These are phyloP conservation scores for Seira ritae DNA, from an alignment of 2,888 invertebrate species.

Conservation along the genomic window DNA sequence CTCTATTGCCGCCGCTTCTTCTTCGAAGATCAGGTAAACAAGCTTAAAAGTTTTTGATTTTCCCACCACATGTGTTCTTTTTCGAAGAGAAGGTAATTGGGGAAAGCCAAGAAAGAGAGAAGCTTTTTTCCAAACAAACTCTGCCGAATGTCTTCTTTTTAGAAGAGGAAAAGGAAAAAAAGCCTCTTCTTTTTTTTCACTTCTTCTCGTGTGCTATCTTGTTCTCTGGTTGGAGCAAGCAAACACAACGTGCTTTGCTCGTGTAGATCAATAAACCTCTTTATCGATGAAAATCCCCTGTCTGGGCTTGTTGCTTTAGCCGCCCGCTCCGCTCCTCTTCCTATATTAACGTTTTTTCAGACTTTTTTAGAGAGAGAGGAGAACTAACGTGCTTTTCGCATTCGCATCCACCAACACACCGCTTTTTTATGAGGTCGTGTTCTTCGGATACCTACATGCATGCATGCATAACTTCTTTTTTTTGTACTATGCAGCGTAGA, in stretches of 20 bases:
- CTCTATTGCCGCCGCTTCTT: no score
- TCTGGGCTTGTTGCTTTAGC: slow-evolving; percentile 15
- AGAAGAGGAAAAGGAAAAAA: no score
- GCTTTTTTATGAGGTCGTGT: no score
- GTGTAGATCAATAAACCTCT: slow-evolving; percentile 59
- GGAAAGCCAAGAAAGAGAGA: neutral
- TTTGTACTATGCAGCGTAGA: no score
- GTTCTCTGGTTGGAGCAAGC: slow-evolving; percentile 32
- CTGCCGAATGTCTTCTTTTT: slow-evolving; percentile 37
- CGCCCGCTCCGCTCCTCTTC: neutral
- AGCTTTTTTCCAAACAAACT: slow-evolving; percentile 5
- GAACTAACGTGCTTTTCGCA: no score
- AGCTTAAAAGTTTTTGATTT: neutral
- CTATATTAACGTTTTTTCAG: no score
- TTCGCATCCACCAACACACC: no score
- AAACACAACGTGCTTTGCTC: slow-evolving; percentile 56
- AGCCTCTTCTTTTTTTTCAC: slow-evolving; percentile 46
- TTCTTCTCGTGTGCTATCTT: slow-evolving; percentile 13
- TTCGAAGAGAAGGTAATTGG: neutral
- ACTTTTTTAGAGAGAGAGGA: no score
- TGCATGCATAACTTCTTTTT: no score
- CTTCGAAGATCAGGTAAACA: neutral
- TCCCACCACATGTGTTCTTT: neutral
- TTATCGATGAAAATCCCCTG: slow-evolving; percentile 59
- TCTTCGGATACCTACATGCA: no score